Base-by-base conservation (phyloP, 1,140 invertebrate species). In the Drosophila pallidifrons region DNA sequence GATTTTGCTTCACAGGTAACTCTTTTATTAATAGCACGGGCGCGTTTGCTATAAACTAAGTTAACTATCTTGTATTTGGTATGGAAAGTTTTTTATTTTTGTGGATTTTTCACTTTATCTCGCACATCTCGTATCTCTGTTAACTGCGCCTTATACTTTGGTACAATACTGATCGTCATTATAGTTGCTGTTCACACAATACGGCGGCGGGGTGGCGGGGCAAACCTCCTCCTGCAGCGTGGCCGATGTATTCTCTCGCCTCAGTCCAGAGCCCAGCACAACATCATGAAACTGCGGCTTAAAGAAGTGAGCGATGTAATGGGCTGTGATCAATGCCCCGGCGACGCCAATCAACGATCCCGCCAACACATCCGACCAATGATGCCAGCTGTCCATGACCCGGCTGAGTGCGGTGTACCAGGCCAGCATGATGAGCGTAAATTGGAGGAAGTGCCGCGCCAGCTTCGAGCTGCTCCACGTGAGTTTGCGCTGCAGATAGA, bases 401-500 rank as follows among this genome's bases (percentile, higher is more conserved):
- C 91, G 87, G 25, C 70, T 82, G 11, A 92, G 70, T 2, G 91
- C 91, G 1, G 91, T 92, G 58, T 81, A 92, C 91, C 91, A 92
- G 43, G 91, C 91, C 63, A 91, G 15, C 91, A 92, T 92, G 96
- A 93, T 77, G 94, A 93, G 47, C 97, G 91, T 20, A 94, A 96
- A 95, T 91, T 97, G 97, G 0, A 97, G 88, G 1, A 96, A 94
- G 81, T 97, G 96, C 47, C 94, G 95, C 0, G 97, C 83, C 13
- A 98, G 91, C 81, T 95, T 95, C 49, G 96, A 96, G 38, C 94
- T 94, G 52, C 94, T 94, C 96, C 94, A 96, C n/a, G 93, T 95
- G 80, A 96, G 94, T 51, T 96, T 94, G 41, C 94, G 93, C 82
- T 98, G 97, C 6, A 99, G 87, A 86, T 98, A 98, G 32, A 98